Evolutionary conservation across 1,140 invertebrate species (phyloP), one percentile per base, ranked within the genome.

Genomic region (Helicoverpa zea): DNA sequence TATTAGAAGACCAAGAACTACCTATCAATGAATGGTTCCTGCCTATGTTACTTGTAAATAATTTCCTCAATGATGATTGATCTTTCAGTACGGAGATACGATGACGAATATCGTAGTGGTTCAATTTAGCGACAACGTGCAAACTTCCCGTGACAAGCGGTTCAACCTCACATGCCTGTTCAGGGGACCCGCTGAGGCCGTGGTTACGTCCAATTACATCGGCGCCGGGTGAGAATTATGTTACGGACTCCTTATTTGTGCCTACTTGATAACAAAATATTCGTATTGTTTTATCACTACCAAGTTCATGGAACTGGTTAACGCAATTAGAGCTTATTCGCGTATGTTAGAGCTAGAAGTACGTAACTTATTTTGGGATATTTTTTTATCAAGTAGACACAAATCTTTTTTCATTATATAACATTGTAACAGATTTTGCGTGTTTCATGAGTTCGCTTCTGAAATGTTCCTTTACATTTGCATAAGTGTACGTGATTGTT

Each of bases 51-150:
- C 35, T 43, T 43, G 14, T n/a, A 56, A 56, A 16, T n/a, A 56
- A n/a, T 56, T 56, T 56, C 5, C 5, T 5, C 52, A 56, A 74
- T 35, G 12, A 30, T 29, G 13, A 64, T 18, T 51, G 13, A 56
- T 73, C 72, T 91, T 84, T 11, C 91, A 98, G 97, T 98, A 98
- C 85, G 98, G 98, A 0, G 98, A 99, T 87, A 98, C 98, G 0
- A 97, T 98, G 97, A 98, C 98, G 56, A 99, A 99, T 87, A 98
- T 99, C 68, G 98, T 98, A 3, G 98, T 99, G 18, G 98, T 99
- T 0, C 98, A 99, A 94, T 98, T 99, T 93, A 98, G 98, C 79
- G 98, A 99, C 92, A 98, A 97, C 87, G 98, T 99, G 0, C 98
- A 99, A 95, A 99, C 98, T 0, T 97, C 97, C 63, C 95, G 97